These are phyloP conservation scores for Ganaspis sp. DNA, from an alignment of 1,140 invertebrate species.

Conservation along the genomic window DNA sequence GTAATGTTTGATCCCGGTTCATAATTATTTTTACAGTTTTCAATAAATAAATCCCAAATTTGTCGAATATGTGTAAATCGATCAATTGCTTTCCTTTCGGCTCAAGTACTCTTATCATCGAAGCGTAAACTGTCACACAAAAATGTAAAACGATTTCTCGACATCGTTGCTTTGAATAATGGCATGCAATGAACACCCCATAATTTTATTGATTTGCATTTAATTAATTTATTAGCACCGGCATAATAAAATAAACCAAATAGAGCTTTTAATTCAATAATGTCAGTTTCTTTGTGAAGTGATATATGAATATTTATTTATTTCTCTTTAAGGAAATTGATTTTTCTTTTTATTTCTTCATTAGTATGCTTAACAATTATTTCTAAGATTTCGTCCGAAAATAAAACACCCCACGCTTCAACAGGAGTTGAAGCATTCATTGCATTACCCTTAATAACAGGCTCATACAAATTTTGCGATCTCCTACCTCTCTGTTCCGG, in stretches of 20 bases:
- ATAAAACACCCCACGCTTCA: background rate
- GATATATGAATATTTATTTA: background rate
- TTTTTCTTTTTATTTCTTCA: background rate
- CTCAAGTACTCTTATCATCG: conserved; percentile 24
- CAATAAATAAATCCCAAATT: conserved; percentile 34
- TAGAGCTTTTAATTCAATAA: background rate
- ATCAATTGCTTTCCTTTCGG: background rate
- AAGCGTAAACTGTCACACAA: conserved; percentile 1
- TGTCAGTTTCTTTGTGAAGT: background rate
- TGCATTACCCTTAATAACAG: conserved; percentile 7
- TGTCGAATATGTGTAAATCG: conserved; percentile 11
- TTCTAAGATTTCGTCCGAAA: background rate
- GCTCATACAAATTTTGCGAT: background rate
- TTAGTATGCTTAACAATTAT: conserved; percentile 18
- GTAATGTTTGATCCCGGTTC: background rate
- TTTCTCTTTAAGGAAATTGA: background rate
- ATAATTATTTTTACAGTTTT: conserved; percentile 25
- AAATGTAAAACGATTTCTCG: conserved; percentile 19
- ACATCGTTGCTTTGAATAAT: conserved; percentile 25
- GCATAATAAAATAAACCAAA: background rate
- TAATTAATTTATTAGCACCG: conserved; percentile 9
- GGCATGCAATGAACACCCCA: background rate
- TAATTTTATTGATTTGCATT: background rate
- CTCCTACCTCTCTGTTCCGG: conserved; percentile 3
- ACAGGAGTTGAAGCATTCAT: background rate